Evolutionary conservation across 2,888 invertebrate species (phyloP).

Genomic region (Drosophila rellima): DNA sequence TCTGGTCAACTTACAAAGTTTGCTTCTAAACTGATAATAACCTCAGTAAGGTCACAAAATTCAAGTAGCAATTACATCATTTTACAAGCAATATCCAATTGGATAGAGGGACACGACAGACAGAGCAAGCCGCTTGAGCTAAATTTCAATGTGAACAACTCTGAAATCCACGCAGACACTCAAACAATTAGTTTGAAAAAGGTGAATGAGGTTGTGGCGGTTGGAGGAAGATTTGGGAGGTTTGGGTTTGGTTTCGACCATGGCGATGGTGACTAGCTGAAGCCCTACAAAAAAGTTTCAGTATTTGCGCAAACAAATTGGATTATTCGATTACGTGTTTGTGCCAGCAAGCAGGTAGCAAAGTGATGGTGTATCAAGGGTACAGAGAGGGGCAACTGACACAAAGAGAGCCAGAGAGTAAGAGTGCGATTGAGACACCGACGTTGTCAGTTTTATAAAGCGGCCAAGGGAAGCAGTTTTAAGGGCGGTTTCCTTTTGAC

Average conservation of each 20-base stretch:
- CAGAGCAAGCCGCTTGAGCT: conserved; percentile 29
- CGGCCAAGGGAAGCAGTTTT: conserved; percentile 71
- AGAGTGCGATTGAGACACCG: conserved; percentile 22
- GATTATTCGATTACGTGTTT: conserved; percentile 80
- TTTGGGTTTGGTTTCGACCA: too few species aligned
- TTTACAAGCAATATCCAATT: conserved; percentile 47
- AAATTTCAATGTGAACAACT: conserved; percentile 52
- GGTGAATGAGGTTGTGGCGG: conserved; percentile 9
- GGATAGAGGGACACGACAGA: conserved; percentile 17
- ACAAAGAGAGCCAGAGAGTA: conserved; percentile 2
- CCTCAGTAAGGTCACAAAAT: conserved; percentile 16
- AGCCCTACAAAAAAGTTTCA: conserved; percentile 76
- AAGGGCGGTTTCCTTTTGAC: conserved; percentile 50
- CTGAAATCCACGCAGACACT: conserved; percentile 48
- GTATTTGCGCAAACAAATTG: conserved; percentile 80
- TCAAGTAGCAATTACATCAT: conserved; percentile 60
- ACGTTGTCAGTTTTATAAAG: conserved; percentile 51
- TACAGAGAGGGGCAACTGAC: conserved; percentile 12
- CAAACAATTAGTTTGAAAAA: conserved; percentile 65
- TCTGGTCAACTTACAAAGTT: conserved; percentile 3
- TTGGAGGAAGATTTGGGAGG: conserved; percentile 6
- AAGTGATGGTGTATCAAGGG: conserved; percentile 8
- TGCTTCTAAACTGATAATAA: conserved; percentile 1
- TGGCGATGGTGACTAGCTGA: conserved; percentile 44
- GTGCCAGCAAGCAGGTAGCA: conserved; percentile 54